Evolutionary conservation across 2,888 invertebrate genomes (phyloP).

Genomic region (Operophtera brumata): DNA sequence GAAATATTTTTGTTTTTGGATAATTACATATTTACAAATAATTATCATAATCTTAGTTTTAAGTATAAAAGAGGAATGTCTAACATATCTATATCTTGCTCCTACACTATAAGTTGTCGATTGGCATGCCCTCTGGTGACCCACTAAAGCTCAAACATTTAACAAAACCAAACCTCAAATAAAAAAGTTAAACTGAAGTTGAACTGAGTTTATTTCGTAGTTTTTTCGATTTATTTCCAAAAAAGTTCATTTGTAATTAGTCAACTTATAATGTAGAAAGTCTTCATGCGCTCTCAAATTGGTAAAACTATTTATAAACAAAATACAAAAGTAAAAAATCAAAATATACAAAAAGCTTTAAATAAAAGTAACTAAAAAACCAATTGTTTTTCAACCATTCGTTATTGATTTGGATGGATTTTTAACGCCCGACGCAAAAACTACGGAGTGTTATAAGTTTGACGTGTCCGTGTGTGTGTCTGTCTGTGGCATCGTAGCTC

Average conservation of each 20-base stretch:
- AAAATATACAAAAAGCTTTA: constrained; percentile 2
- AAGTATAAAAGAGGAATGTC: constrained; percentile 10
- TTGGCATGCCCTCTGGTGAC: too few relatives aligned
- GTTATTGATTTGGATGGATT: too few relatives aligned
- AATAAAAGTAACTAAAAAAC: constrained; percentile 11
- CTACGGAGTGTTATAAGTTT: too few relatives aligned
- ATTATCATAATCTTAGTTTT: not conserved
- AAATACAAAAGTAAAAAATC: not conserved
- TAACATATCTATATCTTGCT: not conserved
- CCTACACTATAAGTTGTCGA: not conserved
- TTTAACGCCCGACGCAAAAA: too few relatives aligned
- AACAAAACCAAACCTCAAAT: too few relatives aligned
- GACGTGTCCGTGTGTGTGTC: too few relatives aligned
- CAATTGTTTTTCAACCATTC: too few relatives aligned
- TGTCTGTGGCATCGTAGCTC: too few relatives aligned
- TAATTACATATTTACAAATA: constrained; percentile 18
- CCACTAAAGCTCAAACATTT: too few relatives aligned
- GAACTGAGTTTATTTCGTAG: too few relatives aligned
- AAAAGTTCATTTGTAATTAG: not conserved
- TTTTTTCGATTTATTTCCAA: too few relatives aligned
- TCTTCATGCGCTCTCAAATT: constrained; percentile 2
- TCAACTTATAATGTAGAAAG: not conserved
- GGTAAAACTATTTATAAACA: constrained; percentile 1
- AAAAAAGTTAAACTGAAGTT: too few relatives aligned
- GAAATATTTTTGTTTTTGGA: not conserved